These are phyloP conservation scores for Bedellia somnulentella DNA, from an alignment of 2,888 invertebrate species.

Conservation along the genomic window DNA sequence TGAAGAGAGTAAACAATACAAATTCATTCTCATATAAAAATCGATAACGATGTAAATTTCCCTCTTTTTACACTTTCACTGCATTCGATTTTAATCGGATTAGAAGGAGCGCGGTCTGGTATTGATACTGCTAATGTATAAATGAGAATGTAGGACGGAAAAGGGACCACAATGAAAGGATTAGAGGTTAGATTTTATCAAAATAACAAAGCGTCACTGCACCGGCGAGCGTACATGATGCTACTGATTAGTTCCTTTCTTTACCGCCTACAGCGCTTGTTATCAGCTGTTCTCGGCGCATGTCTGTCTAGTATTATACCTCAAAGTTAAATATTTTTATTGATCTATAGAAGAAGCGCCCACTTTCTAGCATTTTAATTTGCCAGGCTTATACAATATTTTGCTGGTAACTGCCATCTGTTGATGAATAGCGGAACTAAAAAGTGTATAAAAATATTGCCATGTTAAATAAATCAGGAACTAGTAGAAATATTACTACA, in stretches of 20 bases:
- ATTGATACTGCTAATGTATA: too few relatives aligned
- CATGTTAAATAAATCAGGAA: neutral
- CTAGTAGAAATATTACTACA: too few relatives aligned
- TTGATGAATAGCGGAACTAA: constrained; percentile 2
- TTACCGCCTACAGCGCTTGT: constrained; percentile 60
- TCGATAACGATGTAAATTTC: constrained; percentile 50
- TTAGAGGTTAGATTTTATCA: constrained; percentile 37
- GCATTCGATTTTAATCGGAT: too few relatives aligned
- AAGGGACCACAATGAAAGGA: constrained; percentile 40
- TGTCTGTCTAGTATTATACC: constrained; percentile 25
- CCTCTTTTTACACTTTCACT: too few relatives aligned
- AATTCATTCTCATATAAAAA: constrained; percentile 54
- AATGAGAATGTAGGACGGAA: constrained; percentile 27
- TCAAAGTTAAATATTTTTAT: constrained; percentile 15
- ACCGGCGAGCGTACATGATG: constrained; percentile 55
- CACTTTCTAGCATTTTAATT: neutral
- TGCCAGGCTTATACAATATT: neutral
- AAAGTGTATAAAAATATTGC: neutral
- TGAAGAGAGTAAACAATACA: constrained; percentile 51
- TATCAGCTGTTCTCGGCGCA: constrained; percentile 74
- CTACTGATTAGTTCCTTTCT: constrained; percentile 42
- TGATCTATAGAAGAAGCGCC: neutral
- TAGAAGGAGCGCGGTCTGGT: too few relatives aligned
- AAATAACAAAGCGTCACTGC: constrained; percentile 33
- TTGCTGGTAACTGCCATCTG: constrained; percentile 9